Percentiles rank a stretch among this genome's conserved stretches.
phyloP scores from a whole-genome alignment of 1,140 invertebrate genomes.

The Mamestra configurata region DNA sequence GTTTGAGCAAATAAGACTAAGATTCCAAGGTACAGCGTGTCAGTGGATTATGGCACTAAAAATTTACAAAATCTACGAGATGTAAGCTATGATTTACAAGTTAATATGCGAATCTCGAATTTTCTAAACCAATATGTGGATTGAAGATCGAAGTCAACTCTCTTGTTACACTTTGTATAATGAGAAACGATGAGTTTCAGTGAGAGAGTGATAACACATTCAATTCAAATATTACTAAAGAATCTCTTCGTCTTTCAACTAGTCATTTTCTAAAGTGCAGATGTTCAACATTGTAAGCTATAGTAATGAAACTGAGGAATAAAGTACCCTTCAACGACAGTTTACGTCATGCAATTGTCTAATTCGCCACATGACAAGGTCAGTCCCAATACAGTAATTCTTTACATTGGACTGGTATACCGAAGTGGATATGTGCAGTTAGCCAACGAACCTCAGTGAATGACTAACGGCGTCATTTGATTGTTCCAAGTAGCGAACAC shows the following conservation, averaged over 20 bases:
- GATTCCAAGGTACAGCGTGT: slow-evolving; percentile 58
- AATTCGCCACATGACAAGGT: neutral
- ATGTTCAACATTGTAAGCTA: slow-evolving; percentile 11
- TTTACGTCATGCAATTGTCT: neutral
- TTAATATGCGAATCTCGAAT: slow-evolving; percentile 44
- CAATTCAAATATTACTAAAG: slow-evolving; percentile 45
- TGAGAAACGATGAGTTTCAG: slow-evolving; percentile 32
- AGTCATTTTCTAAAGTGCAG: slow-evolving; percentile 13
- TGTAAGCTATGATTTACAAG: slow-evolving; percentile 52
- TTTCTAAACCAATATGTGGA: slow-evolving; percentile 36
- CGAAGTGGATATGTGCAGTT: neutral
- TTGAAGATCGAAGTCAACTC: slow-evolving; percentile 25
- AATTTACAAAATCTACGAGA: slow-evolving; percentile 58
- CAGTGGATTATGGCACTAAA: slow-evolving; percentile 66
- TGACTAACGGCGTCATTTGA: neutral
- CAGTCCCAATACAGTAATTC: neutral
- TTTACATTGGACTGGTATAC: neutral
- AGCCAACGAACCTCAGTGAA: slow-evolving; percentile 7
- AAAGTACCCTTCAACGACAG: slow-evolving; percentile 16
- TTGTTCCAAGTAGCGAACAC: neutral
- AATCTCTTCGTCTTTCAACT: slow-evolving; percentile 12
- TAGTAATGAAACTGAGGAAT: slow-evolving; percentile 30
- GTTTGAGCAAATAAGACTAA: slow-evolving; percentile 58
- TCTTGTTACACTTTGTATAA: slow-evolving; percentile 30
- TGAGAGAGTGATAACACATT: slow-evolving; percentile 36